Percentiles rank a stretch among this genome's conserved stretches.
These are phyloP conservation scores for Girardia tigrina DNA, from an alignment of 2,888 invertebrate species.

Conservation along the genomic window DNA sequence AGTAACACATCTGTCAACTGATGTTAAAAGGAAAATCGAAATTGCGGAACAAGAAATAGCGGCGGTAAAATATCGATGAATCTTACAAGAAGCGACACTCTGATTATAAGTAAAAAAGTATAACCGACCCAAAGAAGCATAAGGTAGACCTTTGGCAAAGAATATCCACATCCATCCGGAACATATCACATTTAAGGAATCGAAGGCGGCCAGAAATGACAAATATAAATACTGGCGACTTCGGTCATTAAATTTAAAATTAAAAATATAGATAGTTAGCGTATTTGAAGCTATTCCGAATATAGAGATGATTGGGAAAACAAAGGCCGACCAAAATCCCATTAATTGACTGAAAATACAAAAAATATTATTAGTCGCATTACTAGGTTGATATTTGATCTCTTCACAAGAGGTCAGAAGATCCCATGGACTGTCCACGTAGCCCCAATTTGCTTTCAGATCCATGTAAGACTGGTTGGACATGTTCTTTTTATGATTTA, in stretches of 20 bases:
- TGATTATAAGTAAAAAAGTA: slow-evolving; percentile 20
- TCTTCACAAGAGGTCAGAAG: not conserved
- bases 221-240: slow-evolving; percentile 26
- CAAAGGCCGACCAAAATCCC: slow-evolving; percentile 15
- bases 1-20: slow-evolving; percentile 11
- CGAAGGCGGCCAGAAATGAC: slow-evolving; percentile 4
- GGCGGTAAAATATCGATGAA: slow-evolving; percentile 26
- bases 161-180: slow-evolving; percentile 32
- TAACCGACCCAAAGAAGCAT: not conserved
- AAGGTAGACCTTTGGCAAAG: slow-evolving; percentile 27
- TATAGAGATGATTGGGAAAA: slow-evolving; percentile 2
- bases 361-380: not conserved
- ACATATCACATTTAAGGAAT: slow-evolving; percentile 28
- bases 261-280: slow-evolving; percentile 13
- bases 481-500: no score
- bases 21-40: slow-evolving; percentile 9
- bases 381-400: not conserved
- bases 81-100: not conserved
- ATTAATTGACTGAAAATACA: slow-evolving; percentile 11
- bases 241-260: not conserved
- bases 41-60: slow-evolving; percentile 1
- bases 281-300: slow-evolving; percentile 1
- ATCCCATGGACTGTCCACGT: slow-evolving; percentile 24
- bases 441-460: slow-evolving; percentile 5
- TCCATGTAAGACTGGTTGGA: not conserved